These are phyloP conservation scores for Pampusana beccarii DNA, from an alignment of 2,113 vertebrate species.

Conservation along the genomic window DNA sequence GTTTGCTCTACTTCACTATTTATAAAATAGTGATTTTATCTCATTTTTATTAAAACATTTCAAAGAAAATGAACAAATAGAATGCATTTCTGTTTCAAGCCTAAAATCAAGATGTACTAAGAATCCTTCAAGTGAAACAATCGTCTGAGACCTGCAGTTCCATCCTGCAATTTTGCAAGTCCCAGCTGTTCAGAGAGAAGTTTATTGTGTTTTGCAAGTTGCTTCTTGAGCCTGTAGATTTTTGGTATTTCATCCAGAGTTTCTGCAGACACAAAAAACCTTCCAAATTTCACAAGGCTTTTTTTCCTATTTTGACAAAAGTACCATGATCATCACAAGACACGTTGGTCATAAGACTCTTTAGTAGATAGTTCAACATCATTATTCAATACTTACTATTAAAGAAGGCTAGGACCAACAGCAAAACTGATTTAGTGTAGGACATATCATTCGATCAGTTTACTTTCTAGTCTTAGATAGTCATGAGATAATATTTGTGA, in stretches of 20 bases:
- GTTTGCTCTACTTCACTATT: not conserved
- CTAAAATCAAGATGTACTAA: not conserved
- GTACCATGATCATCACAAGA: not conserved
- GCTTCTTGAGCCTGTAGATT: not conserved
- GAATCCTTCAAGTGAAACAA: not conserved
- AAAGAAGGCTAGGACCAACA: not conserved
- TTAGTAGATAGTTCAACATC: not conserved
- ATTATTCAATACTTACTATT: not conserved
- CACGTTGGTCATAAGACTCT: not conserved
- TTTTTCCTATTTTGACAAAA: not conserved
- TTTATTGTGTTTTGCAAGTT: not conserved
- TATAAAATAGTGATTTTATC: not conserved
- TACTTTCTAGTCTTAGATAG: not conserved
- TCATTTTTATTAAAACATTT: not conserved
- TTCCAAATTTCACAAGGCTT: not conserved
- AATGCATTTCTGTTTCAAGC: not conserved
- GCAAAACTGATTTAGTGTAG: not conserved
- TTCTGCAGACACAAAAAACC: not conserved
- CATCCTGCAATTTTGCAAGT: not conserved
- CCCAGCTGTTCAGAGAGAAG: not conserved
- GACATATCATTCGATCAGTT: not conserved
- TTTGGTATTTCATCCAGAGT: not conserved
- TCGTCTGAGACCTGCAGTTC: not conserved
- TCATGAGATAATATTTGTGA: not conserved
- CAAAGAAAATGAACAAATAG: not conserved